Percentiles rank a stretch among this genome's conserved stretches.
Conservation (phyloP, 2,888 invertebrate species). For the Acanthopleura granulata region DNA sequence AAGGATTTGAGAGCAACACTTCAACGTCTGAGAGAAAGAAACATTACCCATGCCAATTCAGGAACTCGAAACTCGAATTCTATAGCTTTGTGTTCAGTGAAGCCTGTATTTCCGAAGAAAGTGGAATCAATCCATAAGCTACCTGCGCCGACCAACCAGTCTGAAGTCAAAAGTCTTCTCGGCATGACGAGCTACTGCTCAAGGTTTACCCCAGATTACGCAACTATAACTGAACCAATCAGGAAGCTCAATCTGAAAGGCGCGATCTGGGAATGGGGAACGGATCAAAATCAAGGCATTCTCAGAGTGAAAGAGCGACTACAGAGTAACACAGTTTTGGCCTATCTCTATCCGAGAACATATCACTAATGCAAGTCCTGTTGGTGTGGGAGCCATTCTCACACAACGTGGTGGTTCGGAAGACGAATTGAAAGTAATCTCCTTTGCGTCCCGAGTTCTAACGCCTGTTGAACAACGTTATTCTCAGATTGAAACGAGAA, state of each 20-base stretch:
- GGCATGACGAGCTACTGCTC: constrained; percentile 22
- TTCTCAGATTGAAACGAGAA: constrained; percentile 31
- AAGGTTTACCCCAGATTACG: constrained; percentile 24
- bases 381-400: constrained; percentile 28
- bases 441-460: constrained; percentile 18
- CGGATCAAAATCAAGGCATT: constrained; percentile 19
- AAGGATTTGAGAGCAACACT: constrained; percentile 20
- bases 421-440: neutral
- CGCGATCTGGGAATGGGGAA: constrained; percentile 20
- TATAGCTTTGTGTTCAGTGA: constrained; percentile 16
- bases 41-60: constrained; percentile 29
- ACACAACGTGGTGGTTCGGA: constrained; percentile 10
- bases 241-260: constrained; percentile 20
- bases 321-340: constrained; percentile 25
- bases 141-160: constrained; percentile 10
- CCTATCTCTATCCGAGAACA: constrained; percentile 25
- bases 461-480: constrained; percentile 27
- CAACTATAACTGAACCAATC: constrained; percentile 24
- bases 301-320: constrained; percentile 1
- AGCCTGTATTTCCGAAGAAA: constrained; percentile 20
- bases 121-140: constrained; percentile 17
- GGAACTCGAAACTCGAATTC: constrained; percentile 7
- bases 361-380: constrained; percentile 28
- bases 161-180: constrained; percentile 25
- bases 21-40: constrained; percentile 26